phyloP scores from a whole-genome alignment of 2,797 vertebrate genomes.

The Rhabdomys pumilio region DNA sequence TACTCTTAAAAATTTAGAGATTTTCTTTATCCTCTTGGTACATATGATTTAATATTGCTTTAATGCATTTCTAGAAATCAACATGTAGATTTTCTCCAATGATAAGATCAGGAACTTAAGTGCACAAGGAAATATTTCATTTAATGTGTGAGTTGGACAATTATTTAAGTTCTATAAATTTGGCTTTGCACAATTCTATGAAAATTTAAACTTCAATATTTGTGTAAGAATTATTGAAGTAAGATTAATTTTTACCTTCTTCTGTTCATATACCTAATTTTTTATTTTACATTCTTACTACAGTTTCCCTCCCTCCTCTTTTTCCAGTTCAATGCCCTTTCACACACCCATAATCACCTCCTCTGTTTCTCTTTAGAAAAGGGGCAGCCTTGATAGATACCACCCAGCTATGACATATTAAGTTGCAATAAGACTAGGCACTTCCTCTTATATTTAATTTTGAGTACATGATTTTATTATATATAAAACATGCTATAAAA shows the following conservation, averaged over 20 bases:
- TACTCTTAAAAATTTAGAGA: conserved; percentile 83
- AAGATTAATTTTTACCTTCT: not conserved
- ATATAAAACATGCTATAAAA: not conserved
- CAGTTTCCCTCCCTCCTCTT: not conserved
- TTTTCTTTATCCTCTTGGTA: conserved; percentile 77
- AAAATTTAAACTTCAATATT: conserved; percentile 5
- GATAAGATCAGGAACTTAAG: conserved; percentile 73
- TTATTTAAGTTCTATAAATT: not conserved
- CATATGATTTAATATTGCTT: conserved; percentile 72
- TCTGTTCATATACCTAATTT: not conserved
- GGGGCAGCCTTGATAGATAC: not conserved
- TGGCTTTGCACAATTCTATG: conserved; percentile 48
- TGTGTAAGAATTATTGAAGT: conserved; percentile 62
- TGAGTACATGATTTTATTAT: not conserved
- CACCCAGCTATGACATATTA: no score
- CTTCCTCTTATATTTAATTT: not conserved
- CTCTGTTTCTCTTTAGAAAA: not conserved
- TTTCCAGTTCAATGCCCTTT: not conserved
- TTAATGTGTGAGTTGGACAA: not conserved
- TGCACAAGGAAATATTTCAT: conserved; percentile 73
- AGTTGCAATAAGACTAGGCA: not conserved
- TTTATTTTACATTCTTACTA: not conserved
- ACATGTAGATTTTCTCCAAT: conserved; percentile 61
- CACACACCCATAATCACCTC: not conserved
- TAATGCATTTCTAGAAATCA: conserved; percentile 77